Base-by-base conservation (phyloP, 2,888 invertebrate species). In the Drosophila putrida region DNA sequence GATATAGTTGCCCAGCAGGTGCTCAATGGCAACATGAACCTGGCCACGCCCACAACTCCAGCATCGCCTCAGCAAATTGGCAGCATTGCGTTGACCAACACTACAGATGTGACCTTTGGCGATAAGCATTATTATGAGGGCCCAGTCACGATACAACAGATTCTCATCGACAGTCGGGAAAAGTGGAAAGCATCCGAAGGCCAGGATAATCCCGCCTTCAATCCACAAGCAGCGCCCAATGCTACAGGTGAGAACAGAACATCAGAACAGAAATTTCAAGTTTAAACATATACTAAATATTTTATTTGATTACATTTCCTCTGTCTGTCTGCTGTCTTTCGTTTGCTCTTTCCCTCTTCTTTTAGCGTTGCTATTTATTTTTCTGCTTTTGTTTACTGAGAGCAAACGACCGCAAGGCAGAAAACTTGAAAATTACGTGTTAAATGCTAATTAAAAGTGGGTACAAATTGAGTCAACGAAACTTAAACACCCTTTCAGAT, bases 81-180 rank as follows among this genome's bases (percentile, higher is more conserved):
- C 51, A 95, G 94, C 84, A 94, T 96, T 28, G 94, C 94, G 25
- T 94, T 96, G 2, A 93, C 93, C 33, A 94, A 95, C 82, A 96
- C 96, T 0, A 94, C 94, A 28, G 95, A 96, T 90, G 95, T 96
- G 2, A 95, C 96, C 75, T 95, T 96, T 79, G 96, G 96, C 0
- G 95, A 96, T 82, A 96, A 95, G 82, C 95, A 95, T 5, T 95
- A 95, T 85, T 96, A 96, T 87, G 95, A 96, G 88, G 96, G 96
- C 6, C 96, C 96, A 47, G 96, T 96, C 13, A 95, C 95, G 35
- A 96, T 96, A 78, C 96, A 96, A 89, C 96, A 96, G 90, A 94
- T 96, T 74, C 93, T 96, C 60, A 94, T 95, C 71, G 91, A 92
- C 25, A 84, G 80, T 61, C 89, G 90, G 44, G 91, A 92, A 13